Evolutionary conservation across 2,113 vertebrate genomes (phyloP).

Genomic region (Nicator chloris): DNA sequence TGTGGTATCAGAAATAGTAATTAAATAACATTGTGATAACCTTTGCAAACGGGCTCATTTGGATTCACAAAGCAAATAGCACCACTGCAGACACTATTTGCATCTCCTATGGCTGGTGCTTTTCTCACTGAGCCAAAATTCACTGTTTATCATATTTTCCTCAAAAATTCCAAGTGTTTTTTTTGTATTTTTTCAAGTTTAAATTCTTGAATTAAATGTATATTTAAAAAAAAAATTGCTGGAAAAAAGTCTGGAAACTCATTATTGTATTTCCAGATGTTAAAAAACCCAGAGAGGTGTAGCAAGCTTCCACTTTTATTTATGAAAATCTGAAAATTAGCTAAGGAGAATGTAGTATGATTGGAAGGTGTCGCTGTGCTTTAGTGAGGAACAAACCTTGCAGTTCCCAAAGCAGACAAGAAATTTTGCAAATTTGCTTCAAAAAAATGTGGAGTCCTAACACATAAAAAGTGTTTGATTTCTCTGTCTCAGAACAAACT

Average conservation of each 20-base stretch:
- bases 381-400: neutral
- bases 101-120: neutral
- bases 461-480: neutral
- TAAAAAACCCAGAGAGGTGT: neutral
- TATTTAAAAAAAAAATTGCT: neutral
- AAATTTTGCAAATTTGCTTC: neutral
- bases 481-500: neutral
- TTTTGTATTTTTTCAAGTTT: neutral
- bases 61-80: neutral
- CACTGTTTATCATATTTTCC: neutral
- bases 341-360: neutral
- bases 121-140: neutral
- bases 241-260: neutral
- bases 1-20: neutral
- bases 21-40: neutral
- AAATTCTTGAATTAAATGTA: neutral
- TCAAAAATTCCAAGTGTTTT: neutral
- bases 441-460: neutral
- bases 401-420: neutral
- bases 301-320: neutral
- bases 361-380: neutral
- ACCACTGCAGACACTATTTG: neutral
- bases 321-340: neutral
- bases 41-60: neutral
- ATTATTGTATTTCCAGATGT: neutral